A percentile compares a stretch with the other conserved stretches of the same genome.
These are phyloP conservation scores for Prionace glauca DNA, from an alignment of 2,797 vertebrate genomes.

Conservation along the genomic window DNA sequence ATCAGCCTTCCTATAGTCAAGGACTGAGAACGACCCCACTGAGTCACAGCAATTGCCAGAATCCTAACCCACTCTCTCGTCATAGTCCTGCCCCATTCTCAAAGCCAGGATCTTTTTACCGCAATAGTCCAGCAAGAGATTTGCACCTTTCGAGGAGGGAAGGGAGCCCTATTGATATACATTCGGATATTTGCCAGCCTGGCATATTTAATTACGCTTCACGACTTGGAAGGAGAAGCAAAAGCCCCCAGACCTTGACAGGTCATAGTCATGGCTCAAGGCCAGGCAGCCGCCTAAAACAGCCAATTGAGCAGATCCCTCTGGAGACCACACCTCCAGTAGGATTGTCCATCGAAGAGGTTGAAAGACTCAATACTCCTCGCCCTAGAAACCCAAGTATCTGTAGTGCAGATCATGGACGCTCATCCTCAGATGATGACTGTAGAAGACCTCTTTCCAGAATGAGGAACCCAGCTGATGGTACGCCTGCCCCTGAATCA, in stretches of 20 bases:
- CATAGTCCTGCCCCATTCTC: constrained; percentile 90
- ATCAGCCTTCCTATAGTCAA: constrained; percentile 79
- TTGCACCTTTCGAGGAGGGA: constrained; percentile 82
- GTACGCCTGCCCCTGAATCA: constrained; percentile 87
- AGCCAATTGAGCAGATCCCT: constrained; percentile 83
- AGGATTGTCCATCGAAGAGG: constrained; percentile 90
- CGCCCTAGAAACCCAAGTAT: constrained; percentile 93
- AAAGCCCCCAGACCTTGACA: constrained; percentile 86
- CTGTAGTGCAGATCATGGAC: constrained; percentile 92
- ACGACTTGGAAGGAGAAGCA: constrained; percentile 85
- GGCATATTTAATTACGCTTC: constrained; percentile 86
- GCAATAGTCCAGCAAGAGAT: constrained; percentile 86
- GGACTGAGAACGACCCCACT: constrained; percentile 77
- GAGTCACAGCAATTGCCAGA: constrained; percentile 80
- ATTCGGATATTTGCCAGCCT: constrained; percentile 73
- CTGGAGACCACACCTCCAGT: constrained; percentile 83
- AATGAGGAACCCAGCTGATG: constrained; percentile 87
- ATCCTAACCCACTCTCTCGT: constrained; percentile 80
- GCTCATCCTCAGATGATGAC: constrained; percentile 92
- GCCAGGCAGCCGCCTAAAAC: constrained; percentile 86
- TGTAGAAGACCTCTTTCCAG: constrained; percentile 83
- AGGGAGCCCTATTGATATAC: constrained; percentile 77
- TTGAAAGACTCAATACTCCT: constrained; percentile 92
- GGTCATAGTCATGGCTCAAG: constrained; percentile 71
- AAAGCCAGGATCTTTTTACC: constrained; percentile 83